Base-by-base conservation (phyloP, 2,113 vertebrate genomes). In the Sturnus vulgaris region DNA sequence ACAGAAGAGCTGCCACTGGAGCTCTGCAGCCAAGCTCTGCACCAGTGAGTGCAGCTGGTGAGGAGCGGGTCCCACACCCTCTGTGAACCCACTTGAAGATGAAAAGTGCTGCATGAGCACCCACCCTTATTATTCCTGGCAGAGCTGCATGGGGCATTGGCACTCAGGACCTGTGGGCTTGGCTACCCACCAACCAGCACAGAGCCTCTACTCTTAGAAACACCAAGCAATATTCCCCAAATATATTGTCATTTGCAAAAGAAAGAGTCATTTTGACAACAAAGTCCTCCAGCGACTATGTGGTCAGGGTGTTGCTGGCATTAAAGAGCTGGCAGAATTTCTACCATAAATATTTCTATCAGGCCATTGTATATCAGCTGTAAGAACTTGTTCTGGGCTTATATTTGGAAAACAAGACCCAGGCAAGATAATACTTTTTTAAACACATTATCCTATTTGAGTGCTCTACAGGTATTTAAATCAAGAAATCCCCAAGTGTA, bases 401-500 rank as follows among this genome's bases (percentile, higher is more conserved):
- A 37, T 60, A 83, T 50, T 68, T 83, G 90, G 71, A 92, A 96
- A 95, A 93, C 64, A 94, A 88, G 87, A 68, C 22, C 15, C 59
- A 75, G 66, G 66, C 17, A 93, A 90, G 68, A 78, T 47, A 95
- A 90, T 71, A 8, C 12, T 60, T 93, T 94, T 63, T 82, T 7
- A 78, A 85, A 85, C 30, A 63, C 24, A 19, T 70, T 70, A 63
- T 66, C 35, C 56, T 88, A 19, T 77, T 5, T n/a, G 33, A 86
- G 50, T 64, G 66, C 56, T 83, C 56, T 83, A 39, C 68, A 84
- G 72, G 66, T 31, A 31, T 18, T 14, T 80, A 86, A 88, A 83
- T 86, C 37, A 60, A 66, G 42, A 68, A n/a, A 52, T 24, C 61
- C 88, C 25, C 56, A 78, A 70, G 37, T 15, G 9, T 37, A 64